Evolutionary conservation across 2,888 invertebrate genomes (phyloP).

Genomic region (Parnassius apollo): DNA sequence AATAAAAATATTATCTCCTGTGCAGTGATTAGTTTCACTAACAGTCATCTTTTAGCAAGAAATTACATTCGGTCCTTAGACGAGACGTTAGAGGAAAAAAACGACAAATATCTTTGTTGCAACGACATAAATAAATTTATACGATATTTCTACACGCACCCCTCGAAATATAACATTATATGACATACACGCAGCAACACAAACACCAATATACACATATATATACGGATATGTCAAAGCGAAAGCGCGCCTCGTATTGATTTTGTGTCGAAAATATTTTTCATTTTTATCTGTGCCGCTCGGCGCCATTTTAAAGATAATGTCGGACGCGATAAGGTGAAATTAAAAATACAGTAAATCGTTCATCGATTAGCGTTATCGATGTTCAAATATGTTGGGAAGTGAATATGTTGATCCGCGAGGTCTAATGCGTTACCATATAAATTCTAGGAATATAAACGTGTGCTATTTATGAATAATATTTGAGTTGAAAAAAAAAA

Average conservation of each 20-base stretch:
- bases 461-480: no score
- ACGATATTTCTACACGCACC: conserved; percentile 9
- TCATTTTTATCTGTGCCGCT: conserved; percentile 57
- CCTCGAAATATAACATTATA: conserved; percentile 8
- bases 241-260: conserved; percentile 48
- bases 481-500: no score
- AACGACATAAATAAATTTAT: conserved; percentile 8
- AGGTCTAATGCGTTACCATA: neutral
- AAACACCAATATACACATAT: conserved; percentile 1
- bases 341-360: conserved; percentile 68
- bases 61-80: conserved; percentile 2
- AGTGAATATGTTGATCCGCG: conserved; percentile 3
- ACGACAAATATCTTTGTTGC: conserved; percentile 1
- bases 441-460: neutral
- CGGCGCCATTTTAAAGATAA: conserved; percentile 63
- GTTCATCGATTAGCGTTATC: conserved; percentile 51
- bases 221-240: conserved; percentile 17
- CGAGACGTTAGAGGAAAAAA: neutral
- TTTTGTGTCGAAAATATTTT: conserved; percentile 62
- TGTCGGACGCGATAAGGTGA: conserved; percentile 52
- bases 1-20: no score
- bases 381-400: conserved; percentile 17
- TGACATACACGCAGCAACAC: conserved; percentile 3
- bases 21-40: no score
- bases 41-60: neutral